Conservation (phyloP, 2,888 invertebrate genomes). For the Heterodera filipjevi region DNA sequence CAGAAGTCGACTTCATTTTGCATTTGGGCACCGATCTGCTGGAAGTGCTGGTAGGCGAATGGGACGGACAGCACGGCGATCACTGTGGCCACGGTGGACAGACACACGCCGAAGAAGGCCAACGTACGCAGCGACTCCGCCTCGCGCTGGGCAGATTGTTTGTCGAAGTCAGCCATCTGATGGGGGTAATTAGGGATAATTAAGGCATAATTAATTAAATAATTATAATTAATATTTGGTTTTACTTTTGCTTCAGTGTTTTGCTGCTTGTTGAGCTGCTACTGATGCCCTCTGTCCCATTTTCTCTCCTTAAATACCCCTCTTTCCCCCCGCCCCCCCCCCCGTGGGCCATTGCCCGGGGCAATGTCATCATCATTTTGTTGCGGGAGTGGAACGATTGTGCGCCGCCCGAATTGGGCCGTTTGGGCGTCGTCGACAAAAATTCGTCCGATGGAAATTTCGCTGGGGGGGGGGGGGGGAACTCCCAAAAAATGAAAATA, state of each 20-base stretch:
- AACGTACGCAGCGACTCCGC: conserved; percentile 51
- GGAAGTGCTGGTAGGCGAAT: conserved; percentile 60
- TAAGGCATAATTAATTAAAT: no score
- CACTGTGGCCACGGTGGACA: conserved; percentile 58
- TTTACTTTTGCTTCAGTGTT: not conserved
- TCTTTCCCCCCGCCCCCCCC: not conserved
- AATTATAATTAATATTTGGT: not conserved
- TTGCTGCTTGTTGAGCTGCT: not conserved
- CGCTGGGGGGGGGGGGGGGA: not conserved
- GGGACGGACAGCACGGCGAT: conserved; percentile 58
- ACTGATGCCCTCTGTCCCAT: not conserved
- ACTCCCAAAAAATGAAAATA: not conserved
- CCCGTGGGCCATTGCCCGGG: not conserved
- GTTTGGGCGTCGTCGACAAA: not conserved
- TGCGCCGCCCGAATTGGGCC: not conserved
- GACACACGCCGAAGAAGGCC: conserved; percentile 60
- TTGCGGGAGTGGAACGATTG: not conserved
- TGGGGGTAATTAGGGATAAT: no score
- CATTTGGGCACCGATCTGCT: conserved; percentile 45
- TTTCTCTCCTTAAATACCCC: not conserved
- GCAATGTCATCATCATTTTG: not conserved
- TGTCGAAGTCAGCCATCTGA: conserved; percentile 14
- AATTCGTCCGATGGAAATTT: not conserved
- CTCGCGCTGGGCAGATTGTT: conserved; percentile 38
- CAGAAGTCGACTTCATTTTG: conserved; percentile 61